Percentiles rank a stretch among this genome's conserved stretches.
These are phyloP conservation scores for Galendromus occidentalis DNA, from an alignment of 1,140 invertebrate genomes.

Conservation along the genomic window DNA sequence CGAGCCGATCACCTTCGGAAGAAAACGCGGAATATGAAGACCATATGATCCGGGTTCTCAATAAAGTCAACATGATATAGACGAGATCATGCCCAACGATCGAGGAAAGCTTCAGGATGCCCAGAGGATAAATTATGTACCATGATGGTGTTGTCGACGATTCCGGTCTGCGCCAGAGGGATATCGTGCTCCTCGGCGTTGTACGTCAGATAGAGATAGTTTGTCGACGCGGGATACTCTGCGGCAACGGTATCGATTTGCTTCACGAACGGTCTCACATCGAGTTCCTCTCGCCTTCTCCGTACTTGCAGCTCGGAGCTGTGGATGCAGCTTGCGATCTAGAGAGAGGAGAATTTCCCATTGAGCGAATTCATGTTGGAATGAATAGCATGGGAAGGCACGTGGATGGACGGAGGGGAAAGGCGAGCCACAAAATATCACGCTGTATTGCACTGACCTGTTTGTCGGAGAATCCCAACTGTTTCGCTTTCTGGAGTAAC, in stretches of 20 bases:
- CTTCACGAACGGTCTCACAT: constrained; percentile 68
- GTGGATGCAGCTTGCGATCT: constrained; percentile 17
- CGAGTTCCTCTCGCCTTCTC: constrained; percentile 25
- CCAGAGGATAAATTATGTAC: background rate
- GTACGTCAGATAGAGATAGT: constrained; percentile 94
- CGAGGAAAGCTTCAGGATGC: background rate
- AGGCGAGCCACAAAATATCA: too few species aligned
- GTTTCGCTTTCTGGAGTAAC: constrained; percentile 59
- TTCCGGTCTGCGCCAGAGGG: constrained; percentile 39
- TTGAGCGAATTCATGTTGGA: too few species aligned
- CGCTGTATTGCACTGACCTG: too few species aligned
- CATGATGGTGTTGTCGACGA: background rate
- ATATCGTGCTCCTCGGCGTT: constrained; percentile 73
- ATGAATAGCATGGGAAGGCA: too few species aligned
- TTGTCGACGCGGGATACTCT: constrained; percentile 94
- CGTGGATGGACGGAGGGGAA: too few species aligned
- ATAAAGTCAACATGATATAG: background rate
- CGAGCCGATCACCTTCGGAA: constrained; percentile 48
- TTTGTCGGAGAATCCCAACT: constrained; percentile 89
- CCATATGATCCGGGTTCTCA: background rate
- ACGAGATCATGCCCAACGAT: background rate
- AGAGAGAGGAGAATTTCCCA: too few species aligned
- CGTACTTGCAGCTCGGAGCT: constrained; percentile 32
- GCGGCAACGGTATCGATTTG: constrained; percentile 98
- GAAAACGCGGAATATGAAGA: background rate